Conservation (phyloP, 2,888 invertebrate genomes). For the Acrocyrtus sp. region DNA sequence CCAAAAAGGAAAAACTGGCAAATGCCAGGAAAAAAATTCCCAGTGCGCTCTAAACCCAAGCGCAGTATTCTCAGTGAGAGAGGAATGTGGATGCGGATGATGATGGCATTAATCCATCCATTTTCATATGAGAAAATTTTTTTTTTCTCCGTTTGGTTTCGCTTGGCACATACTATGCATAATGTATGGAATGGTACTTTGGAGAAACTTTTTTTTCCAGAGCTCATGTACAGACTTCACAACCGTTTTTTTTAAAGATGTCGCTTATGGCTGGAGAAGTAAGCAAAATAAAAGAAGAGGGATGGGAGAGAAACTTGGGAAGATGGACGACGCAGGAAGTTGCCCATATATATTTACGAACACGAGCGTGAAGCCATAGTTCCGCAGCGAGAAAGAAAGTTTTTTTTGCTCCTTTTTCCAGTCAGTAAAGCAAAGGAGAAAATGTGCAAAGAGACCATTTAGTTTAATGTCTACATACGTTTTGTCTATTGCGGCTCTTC, state of each 20-base stretch:
- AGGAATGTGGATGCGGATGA: no score
- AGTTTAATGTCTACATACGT: constrained; percentile 24
- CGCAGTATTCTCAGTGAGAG: no score
- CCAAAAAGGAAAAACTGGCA: constrained; percentile 19
- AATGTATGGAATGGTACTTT: constrained; percentile 35
- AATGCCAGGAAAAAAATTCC: constrained; percentile 43
- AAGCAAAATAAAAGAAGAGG: no score
- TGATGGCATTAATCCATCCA: constrained; percentile 35
- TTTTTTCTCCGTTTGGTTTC: no score
- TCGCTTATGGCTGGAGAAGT: no score
- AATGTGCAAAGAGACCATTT: constrained; percentile 41
- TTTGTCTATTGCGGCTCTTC: constrained; percentile 41
- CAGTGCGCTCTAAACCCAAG: background rate
- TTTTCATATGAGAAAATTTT: no score
- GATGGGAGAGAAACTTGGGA: constrained; percentile 16
- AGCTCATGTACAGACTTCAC: no score
- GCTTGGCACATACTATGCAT: constrained; percentile 7
- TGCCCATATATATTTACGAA: background rate
- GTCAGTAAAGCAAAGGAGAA: constrained; percentile 24
- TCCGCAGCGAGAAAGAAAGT: no score
- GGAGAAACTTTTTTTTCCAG: no score
- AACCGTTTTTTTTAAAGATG: no score
- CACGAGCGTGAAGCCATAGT: constrained; percentile 18
- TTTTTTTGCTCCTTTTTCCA: no score
- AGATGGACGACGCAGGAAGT: constrained; percentile 26